Percentiles rank a stretch among this genome's conserved stretches.
Conservation (phyloP, 2,113 vertebrate genomes). For the Corvus moneduloides region DNA sequence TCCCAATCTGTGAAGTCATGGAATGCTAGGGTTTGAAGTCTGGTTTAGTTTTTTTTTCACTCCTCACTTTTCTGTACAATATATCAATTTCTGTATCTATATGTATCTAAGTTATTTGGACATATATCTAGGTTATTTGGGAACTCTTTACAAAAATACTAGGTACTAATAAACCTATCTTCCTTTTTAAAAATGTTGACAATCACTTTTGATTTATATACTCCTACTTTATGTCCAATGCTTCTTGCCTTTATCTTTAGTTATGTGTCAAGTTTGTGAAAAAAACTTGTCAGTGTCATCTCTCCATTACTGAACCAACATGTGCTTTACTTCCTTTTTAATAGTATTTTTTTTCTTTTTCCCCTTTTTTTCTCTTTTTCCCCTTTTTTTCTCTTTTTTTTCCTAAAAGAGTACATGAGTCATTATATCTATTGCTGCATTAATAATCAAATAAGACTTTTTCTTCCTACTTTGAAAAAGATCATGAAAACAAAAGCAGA, state of each 20-base stretch:
- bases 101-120: background rate
- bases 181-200: background rate
- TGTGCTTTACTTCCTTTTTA: background rate
- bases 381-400: background rate
- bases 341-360: background rate
- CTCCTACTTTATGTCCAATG: background rate
- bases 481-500: background rate
- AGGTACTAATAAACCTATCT: background rate
- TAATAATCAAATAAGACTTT: background rate
- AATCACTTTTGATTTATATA: background rate
- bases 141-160: background rate
- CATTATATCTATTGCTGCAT: background rate
- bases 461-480: background rate
- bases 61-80: background rate
- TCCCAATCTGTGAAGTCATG: background rate
- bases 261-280: background rate
- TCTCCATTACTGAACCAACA: background rate
- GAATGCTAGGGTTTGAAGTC: background rate
- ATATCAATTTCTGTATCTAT: background rate
- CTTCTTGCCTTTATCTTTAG: background rate
- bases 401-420: accelerated
- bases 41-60: background rate
- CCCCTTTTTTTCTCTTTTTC: background rate
- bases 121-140: background rate
- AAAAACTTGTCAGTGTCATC: background rate